A percentile compares a stretch with the other conserved stretches of the same genome.
Conservation (phyloP, 2,797 vertebrate species). For the Ambastaia sidthimunki region DNA sequence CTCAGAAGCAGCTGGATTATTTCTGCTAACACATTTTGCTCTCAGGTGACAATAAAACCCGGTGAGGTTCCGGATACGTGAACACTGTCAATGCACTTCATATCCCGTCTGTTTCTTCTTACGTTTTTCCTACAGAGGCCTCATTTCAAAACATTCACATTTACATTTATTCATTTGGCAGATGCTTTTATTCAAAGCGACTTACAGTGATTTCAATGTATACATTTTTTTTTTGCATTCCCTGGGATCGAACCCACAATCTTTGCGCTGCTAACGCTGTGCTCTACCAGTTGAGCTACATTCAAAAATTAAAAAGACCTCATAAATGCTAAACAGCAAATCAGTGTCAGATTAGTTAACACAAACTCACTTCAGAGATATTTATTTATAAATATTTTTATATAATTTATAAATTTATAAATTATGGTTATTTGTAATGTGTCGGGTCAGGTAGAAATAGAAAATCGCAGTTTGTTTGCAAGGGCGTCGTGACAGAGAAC, state of each 20-base stretch:
- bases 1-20: conserved; percentile 22
- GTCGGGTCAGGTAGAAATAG: background rate
- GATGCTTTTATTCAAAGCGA: too few relatives aligned
- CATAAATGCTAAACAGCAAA: background rate
- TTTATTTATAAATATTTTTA: too few relatives aligned
- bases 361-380: too few relatives aligned
- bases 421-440: background rate
- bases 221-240: too few relatives aligned
- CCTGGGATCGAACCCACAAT: too few relatives aligned
- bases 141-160: too few relatives aligned
- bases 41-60: conserved; percentile 39
- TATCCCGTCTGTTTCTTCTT: background rate
- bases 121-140: background rate
- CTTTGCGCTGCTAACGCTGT: too few relatives aligned
- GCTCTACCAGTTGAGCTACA: too few relatives aligned
- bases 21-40: conserved; percentile 14
- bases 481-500: conserved; percentile 1
- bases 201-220: too few relatives aligned
- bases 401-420: too few relatives aligned
- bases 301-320: background rate
- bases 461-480: background rate
- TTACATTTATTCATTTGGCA: too few relatives aligned
- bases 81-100: background rate
- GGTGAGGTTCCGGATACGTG: background rate
- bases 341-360: too few relatives aligned